These are phyloP conservation scores for Pogoniulus pusillus DNA, from an alignment of 2,797 vertebrate genomes.

Conservation along the genomic window DNA sequence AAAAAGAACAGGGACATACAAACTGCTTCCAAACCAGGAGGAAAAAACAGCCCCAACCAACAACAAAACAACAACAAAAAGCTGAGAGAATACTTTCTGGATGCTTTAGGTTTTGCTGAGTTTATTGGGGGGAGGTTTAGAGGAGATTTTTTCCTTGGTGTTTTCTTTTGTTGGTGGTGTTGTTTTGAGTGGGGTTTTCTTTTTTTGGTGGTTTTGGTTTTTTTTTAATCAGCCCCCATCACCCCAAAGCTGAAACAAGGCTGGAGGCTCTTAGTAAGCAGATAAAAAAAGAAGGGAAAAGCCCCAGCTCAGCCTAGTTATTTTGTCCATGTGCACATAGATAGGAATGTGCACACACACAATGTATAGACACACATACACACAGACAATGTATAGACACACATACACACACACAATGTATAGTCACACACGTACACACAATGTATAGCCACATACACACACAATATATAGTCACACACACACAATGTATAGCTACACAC, in stretches of 20 bases:
- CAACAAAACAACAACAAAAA: conserved; percentile 30
- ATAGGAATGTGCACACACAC: not conserved
- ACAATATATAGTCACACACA: too few relatives aligned
- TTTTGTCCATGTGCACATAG: conserved; percentile 18
- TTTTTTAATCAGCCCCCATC: not conserved
- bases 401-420: too few relatives aligned
- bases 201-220: too few relatives aligned
- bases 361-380: not conserved
- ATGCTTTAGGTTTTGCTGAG: conserved; percentile 70
- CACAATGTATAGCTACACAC: too few relatives aligned
- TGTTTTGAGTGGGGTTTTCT: too few relatives aligned
- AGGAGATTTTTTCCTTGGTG: not conserved
- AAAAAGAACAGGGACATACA: conserved; percentile 79
- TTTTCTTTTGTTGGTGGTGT: not conserved
- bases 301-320: conserved; percentile 12
- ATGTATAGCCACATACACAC: too few relatives aligned
- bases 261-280: not conserved
- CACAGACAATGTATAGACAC: too few relatives aligned
- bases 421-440: too few relatives aligned
- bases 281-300: conserved; percentile 32
- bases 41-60: too few relatives aligned
- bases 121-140: conserved; percentile 39
- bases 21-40: conserved; percentile 80
- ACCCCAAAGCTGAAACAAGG: not conserved
- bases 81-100: conserved; percentile 78